Percentiles rank a stretch among this genome's conserved stretches.
Evolutionary conservation across 1,140 invertebrate genomes (phyloP).

Genomic region (Acarapis woodi): DNA sequence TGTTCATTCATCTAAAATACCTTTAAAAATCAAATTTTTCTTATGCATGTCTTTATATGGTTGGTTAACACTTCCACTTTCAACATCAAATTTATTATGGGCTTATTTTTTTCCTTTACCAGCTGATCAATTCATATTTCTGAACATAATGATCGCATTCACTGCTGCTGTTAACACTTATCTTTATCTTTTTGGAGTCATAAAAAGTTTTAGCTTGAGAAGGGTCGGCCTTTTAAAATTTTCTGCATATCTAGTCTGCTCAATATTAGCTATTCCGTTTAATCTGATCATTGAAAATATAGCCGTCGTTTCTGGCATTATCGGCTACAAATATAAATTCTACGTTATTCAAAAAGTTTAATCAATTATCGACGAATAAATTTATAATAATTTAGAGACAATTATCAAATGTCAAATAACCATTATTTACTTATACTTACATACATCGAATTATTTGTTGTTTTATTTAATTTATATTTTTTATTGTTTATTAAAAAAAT

Average conservation of each 20-base stretch:
- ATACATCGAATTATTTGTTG: too few relatives aligned
- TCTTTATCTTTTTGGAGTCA: conserved; percentile 81
- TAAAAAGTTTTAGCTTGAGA: conserved; percentile 71
- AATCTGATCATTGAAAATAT: conserved; percentile 77
- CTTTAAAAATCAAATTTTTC: conserved; percentile 46
- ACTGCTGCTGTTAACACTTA: conserved; percentile 69
- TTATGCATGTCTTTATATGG: conserved; percentile 69
- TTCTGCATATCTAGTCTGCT: conserved; percentile 43
- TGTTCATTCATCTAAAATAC: conserved; percentile 60
- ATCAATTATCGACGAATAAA: too few relatives aligned
- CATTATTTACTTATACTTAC: too few relatives aligned
- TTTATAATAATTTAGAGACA: too few relatives aligned
- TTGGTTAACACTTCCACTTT: conserved; percentile 77
- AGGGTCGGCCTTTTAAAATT: conserved; percentile 50
- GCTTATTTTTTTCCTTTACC: conserved; percentile 57
- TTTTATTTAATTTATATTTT: too few relatives aligned
- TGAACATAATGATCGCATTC: conserved; percentile 61
- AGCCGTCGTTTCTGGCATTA: conserved; percentile 65
- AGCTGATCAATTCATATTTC: conserved; percentile 28
- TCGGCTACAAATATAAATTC: conserved; percentile 76
- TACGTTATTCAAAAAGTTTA: conserved; percentile 60
- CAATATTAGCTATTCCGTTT: conserved; percentile 59
- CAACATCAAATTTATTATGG: conserved; percentile 56
- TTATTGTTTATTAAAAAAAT: too few relatives aligned
- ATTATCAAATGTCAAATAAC: too few relatives aligned